These are phyloP conservation scores for Schizopygopsis malacanthus DNA, from an alignment of 2,797 vertebrate species.

Conservation along the genomic window DNA sequence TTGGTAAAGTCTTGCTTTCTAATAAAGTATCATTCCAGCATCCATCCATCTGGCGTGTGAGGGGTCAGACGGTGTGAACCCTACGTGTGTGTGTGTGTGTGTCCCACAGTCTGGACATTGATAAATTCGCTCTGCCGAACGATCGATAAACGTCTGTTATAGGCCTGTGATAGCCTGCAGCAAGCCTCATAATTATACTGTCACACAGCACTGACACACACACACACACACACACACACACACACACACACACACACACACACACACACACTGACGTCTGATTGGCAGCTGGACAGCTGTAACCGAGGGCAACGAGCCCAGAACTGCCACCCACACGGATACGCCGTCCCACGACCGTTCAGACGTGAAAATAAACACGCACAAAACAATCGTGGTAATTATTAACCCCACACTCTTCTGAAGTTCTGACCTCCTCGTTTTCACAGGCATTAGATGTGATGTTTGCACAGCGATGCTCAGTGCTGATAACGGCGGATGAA, in stretches of 20 bases:
- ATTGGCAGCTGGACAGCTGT: constrained; percentile 86
- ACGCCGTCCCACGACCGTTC: constrained; percentile 83
- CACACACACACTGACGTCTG: constrained; percentile 66
- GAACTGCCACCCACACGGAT: constrained; percentile 79
- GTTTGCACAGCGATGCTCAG: constrained; percentile 18
- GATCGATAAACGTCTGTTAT: constrained; percentile 93
- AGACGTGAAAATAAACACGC: constrained; percentile 27
- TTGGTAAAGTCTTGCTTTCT: constrained; percentile 59
- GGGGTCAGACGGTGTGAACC: constrained; percentile 58
- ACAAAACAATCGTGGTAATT: constrained; percentile 39
- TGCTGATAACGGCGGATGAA: constrained; percentile 10
- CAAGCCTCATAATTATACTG: constrained; percentile 97
- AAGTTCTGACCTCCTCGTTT: neutral
- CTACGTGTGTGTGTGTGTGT: constrained; percentile 60
- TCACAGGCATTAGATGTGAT: constrained; percentile 1
- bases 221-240: constrained; percentile 46
- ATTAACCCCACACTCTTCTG: constrained; percentile 25
- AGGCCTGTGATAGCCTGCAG: constrained; percentile 78
- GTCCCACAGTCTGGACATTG: constrained; percentile 78
- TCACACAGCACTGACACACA: constrained; percentile 77
- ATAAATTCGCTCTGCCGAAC: constrained; percentile 81
- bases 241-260: constrained; percentile 39
- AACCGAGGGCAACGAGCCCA: constrained; percentile 76
- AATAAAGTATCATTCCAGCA: constrained; percentile 60
- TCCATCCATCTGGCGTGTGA: constrained; percentile 56